Evolutionary conservation across 2,113 vertebrate species (phyloP).

Genomic region (Hypomesus transpacificus): DNA sequence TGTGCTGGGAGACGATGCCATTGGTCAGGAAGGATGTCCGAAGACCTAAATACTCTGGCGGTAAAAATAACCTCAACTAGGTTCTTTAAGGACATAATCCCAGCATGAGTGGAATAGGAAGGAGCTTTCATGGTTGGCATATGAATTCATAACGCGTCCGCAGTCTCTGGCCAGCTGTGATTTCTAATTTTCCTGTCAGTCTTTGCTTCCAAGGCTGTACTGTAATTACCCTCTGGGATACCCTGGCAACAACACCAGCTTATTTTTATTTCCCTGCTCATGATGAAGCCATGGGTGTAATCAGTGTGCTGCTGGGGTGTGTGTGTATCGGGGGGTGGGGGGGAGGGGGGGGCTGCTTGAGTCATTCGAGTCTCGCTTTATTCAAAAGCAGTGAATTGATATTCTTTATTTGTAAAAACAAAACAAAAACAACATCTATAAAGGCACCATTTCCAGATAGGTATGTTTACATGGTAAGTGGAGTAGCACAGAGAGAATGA

Average conservation of each 20-base stretch:
- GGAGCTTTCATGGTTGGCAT: conserved; percentile 16
- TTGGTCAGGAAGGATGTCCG: not conserved
- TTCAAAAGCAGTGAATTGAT: too few species aligned
- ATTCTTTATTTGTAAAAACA: conserved; percentile 12
- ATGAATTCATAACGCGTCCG: conserved; percentile 11
- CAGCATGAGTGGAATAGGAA: conserved; percentile 8
- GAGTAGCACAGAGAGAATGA: not conserved
- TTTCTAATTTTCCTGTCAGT: conserved; percentile 30
- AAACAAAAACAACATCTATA: conserved; percentile 16
- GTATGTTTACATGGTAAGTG: not conserved
- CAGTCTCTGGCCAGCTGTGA: conserved; percentile 8
- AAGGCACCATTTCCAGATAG: conserved; percentile 9
- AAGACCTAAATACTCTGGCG: not conserved
- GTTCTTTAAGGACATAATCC: conserved; percentile 19
- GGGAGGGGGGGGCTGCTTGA: too few species aligned
- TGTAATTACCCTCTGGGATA: conserved; percentile 25
- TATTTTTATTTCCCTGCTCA: conserved; percentile 28
- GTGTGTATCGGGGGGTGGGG: not conserved
- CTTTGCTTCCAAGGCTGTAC: conserved; percentile 15
- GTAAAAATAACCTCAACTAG: conserved; percentile 18
- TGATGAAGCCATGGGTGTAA: not conserved
- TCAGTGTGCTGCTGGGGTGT: not conserved
- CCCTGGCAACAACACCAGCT: conserved; percentile 9
- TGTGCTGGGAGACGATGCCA: not conserved
- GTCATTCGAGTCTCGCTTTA: too few species aligned